Evolutionary conservation across 1,140 invertebrate genomes (phyloP).

Genomic region (Euura lappo): DNA sequence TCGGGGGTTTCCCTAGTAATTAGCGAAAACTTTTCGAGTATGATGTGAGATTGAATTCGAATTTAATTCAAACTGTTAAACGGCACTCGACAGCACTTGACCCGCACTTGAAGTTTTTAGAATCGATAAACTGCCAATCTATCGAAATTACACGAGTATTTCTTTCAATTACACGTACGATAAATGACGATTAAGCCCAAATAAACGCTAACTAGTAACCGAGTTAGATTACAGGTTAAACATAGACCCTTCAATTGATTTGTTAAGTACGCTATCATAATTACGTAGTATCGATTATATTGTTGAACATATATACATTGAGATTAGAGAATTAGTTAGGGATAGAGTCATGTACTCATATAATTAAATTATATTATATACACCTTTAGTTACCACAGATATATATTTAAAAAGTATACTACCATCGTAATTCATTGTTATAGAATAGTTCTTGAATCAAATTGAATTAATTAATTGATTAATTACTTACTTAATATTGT

Average conservation of each 20-base stretch:
- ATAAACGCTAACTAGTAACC: conserved; percentile 32
- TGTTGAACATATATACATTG: conserved; percentile 1
- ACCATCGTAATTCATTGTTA: conserved; percentile 6
- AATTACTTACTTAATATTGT: conserved; percentile 20
- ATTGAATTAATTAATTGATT: conserved; percentile 21
- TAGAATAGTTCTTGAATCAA: neutral
- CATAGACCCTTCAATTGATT: conserved; percentile 39
- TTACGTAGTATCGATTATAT: conserved; percentile 30
- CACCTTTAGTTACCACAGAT: conserved; percentile 3
- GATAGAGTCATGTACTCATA: conserved; percentile 5
- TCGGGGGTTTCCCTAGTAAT: neutral
- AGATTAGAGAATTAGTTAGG: neutral
- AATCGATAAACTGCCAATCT: neutral
- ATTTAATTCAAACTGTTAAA: neutral
- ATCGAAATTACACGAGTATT: neutral
- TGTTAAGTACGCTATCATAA: conserved; percentile 38
- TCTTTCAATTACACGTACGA: neutral
- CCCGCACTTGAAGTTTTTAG: neutral
- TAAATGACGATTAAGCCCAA: neutral
- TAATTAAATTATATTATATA: neutral
- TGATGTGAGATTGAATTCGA: neutral
- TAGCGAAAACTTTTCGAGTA: neutral
- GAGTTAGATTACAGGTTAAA: conserved; percentile 34
- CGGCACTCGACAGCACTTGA: neutral
- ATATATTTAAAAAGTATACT: neutral